Evolutionary conservation across 2,113 vertebrate species (phyloP).

Genomic region (Gymnogyps californianus): DNA sequence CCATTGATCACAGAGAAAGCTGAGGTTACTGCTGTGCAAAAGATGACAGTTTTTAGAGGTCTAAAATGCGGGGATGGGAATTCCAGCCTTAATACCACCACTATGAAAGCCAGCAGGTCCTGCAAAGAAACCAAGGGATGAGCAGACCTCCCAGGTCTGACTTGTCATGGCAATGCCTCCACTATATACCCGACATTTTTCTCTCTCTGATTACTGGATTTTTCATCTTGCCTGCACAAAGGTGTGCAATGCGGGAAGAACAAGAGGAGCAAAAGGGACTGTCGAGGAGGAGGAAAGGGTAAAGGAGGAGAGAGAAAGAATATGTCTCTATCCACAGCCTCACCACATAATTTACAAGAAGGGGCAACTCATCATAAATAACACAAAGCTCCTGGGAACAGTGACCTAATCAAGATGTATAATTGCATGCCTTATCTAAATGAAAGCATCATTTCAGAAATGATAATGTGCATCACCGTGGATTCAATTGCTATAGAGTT

Average conservation of each 20-base stretch:
- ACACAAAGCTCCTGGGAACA: conserved; percentile 66
- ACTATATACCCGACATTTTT: fast-evolving
- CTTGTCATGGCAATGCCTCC: neutral
- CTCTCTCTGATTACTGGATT: neutral
- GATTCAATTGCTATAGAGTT: conserved; percentile 69
- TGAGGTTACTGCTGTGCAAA: neutral
- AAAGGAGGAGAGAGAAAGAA: neutral
- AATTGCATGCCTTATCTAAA: conserved; percentile 81
- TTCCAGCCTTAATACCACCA: neutral
- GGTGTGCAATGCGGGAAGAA: neutral
- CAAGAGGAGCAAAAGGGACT: neutral
- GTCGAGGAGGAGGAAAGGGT: neutral
- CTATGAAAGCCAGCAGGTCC: neutral
- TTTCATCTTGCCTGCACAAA: neutral
- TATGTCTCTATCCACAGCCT: neutral
- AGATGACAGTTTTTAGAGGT: neutral
- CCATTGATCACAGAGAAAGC: neutral
- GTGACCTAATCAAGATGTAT: conserved; percentile 83
- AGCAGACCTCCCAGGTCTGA: neutral
- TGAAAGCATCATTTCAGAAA: conserved; percentile 79
- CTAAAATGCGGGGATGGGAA: neutral
- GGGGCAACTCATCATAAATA: conserved; percentile 63
- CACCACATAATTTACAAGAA: conserved; percentile 39
- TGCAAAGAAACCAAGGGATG: neutral
- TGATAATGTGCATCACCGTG: conserved; percentile 72